Evolutionary conservation across 2,113 vertebrate genomes (phyloP).

Genomic region (Ameiurus melas): DNA sequence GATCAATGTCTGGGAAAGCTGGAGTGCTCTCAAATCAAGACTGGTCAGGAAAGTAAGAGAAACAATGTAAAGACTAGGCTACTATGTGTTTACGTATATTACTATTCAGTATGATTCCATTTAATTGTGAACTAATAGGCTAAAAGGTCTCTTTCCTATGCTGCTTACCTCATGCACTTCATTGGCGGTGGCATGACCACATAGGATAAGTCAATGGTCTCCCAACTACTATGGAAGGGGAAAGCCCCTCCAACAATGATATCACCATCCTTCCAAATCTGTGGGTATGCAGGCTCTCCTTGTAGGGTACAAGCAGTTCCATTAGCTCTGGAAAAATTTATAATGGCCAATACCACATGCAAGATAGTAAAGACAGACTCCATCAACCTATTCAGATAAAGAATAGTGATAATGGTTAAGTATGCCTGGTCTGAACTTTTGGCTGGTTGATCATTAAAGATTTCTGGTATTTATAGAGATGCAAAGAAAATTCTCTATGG

Average conservation of each 20-base stretch:
- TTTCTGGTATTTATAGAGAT: slow-evolving; percentile 1
- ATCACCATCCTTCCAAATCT: slow-evolving; percentile 37
- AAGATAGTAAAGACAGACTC: slow-evolving; percentile 23
- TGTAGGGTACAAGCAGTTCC: slow-evolving; percentile 29
- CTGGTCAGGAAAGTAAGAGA: slow-evolving; percentile 30
- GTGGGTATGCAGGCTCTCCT: slow-evolving; percentile 26
- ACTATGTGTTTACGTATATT: neutral
- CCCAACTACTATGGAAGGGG: slow-evolving; percentile 38
- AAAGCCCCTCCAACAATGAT: slow-evolving; percentile 41
- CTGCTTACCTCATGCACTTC: slow-evolving; percentile 32
- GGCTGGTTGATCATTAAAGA: neutral
- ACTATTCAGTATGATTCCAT: neutral
- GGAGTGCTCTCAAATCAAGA: slow-evolving; percentile 53
- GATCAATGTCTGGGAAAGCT: slow-evolving; percentile 56
- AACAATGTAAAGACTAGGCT: neutral
- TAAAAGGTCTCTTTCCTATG: neutral
- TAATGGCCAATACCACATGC: slow-evolving; percentile 23
- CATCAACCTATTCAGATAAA: slow-evolving; percentile 6
- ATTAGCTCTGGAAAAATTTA: slow-evolving; percentile 25
- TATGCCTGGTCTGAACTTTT: neutral
- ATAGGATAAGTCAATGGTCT: slow-evolving; percentile 15
- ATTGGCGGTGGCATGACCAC: slow-evolving; percentile 23
- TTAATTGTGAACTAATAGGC: neutral
- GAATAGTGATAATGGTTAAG: neutral
- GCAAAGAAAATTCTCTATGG: slow-evolving; percentile 9